These are phyloP conservation scores for Phorcus lineatus DNA, from an alignment of 2,888 invertebrate genomes.

Conservation along the genomic window DNA sequence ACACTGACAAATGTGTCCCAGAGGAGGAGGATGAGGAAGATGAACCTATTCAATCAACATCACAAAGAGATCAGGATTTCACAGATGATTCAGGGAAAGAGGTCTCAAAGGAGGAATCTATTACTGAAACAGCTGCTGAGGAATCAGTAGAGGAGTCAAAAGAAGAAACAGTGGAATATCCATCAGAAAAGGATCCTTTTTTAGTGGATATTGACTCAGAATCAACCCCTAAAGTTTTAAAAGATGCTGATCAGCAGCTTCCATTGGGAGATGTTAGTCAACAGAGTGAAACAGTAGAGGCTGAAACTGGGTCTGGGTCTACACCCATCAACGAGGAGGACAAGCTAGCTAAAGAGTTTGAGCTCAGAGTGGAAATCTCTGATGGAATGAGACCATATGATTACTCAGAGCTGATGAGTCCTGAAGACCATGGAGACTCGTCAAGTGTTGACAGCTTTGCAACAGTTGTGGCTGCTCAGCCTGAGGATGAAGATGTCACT, in stretches of 20 bases:
- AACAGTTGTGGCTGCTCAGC: constrained; percentile 71
- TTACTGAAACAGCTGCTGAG: constrained; percentile 11
- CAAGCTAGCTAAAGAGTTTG: constrained; percentile 2
- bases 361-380: constrained; percentile 10
- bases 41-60: constrained; percentile 14
- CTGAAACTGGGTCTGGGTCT: constrained; percentile 40
- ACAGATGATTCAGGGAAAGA: neutral
- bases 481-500: constrained; percentile 79
- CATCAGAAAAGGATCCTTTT: constrained; percentile 44
- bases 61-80: constrained; percentile 1
- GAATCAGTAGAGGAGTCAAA: constrained; percentile 20
- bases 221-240: constrained; percentile 39
- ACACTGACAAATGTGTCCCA: constrained; percentile 38
- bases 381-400: constrained; percentile 25
- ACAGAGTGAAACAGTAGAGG: constrained; percentile 38
- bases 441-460: constrained; percentile 75
- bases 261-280: constrained; percentile 25
- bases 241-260: constrained; percentile 23
- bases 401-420: constrained; percentile 29
- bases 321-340: constrained; percentile 26
- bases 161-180: neutral
- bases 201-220: constrained; percentile 47
- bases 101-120: constrained; percentile 11
- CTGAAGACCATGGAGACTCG: constrained; percentile 69
- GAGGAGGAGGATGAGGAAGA: constrained; percentile 48